Base-by-base conservation (phyloP, 2,113 vertebrate genomes). In the Tretioscincus oriximinensis region DNA sequence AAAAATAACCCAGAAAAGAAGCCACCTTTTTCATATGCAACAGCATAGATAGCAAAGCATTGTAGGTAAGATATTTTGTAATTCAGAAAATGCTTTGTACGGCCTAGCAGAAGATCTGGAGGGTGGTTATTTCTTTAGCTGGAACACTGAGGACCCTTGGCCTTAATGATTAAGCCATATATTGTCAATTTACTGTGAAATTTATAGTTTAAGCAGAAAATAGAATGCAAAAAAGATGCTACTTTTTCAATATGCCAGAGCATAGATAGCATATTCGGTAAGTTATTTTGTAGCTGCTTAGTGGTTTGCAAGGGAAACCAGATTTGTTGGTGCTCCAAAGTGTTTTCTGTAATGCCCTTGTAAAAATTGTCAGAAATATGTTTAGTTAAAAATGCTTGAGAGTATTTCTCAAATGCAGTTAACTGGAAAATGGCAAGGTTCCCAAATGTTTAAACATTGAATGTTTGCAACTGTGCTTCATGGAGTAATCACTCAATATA, bases 101-200 rank as follows among this genome's bases (percentile, higher is more conserved):
- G 54, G 14, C 9, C 54, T 58, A 58, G 18, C 54, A 58, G 54
- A 58, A 58, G 11, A 58, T 58, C 54, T 58, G 54, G 18, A 18
- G 16, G 12, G 18, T 58, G 2, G 16, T 58, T 58, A 58, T 58
- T 58, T 58, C 54, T 58, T 58, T 58, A 18, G 54, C 54, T 18
- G 12, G 54, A 18, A 58, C 54, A 58, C 16, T 58, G 76, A 83
- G 0, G 0, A 77, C 82, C 84, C 45, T 41, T 68, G 72, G 26
- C 77, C 47, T 80, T 76, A 84, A 51, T 73, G 85, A 70, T 35
- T 88, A 84, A 76, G 67, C 69, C 2, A 0, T 5, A 63, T 0
- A 41, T 82, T 84, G 75, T 26, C 26, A 80, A 54, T 77, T 71
- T 24, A 72, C 4, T 75, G 4, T 69, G 16, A 54, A 71, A 81